phyloP scores from a whole-genome alignment of 2,113 vertebrate genomes.

The Forbesichthys agassizii region DNA sequence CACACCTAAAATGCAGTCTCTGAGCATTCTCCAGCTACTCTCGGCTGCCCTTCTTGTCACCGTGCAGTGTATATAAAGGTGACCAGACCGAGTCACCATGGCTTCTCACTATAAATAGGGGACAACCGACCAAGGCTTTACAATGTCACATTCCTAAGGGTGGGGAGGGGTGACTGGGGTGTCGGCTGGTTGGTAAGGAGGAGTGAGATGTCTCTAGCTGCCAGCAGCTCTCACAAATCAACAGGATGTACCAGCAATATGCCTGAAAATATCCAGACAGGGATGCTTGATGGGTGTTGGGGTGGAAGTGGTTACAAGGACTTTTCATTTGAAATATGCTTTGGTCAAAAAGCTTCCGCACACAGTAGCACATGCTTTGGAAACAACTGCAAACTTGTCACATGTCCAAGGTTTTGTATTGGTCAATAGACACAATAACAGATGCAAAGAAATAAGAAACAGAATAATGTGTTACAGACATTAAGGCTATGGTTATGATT shows the following conservation, averaged over 20 bases:
- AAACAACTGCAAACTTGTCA: no score
- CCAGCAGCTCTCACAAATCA: conserved; percentile 68
- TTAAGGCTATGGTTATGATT: background rate
- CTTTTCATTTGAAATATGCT: conserved; percentile 12
- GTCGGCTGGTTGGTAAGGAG: conserved; percentile 37
- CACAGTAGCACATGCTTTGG: background rate
- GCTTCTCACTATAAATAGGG: conserved; percentile 78
- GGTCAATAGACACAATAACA: no score
- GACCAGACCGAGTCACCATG: conserved; percentile 75
- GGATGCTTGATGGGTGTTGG: conserved; percentile 48
- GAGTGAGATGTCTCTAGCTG: conserved; percentile 66
- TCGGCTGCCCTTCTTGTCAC: conserved; percentile 33
- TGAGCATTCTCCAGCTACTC: conserved; percentile 8
- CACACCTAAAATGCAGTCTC: conserved; percentile 1
- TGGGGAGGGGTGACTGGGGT: conserved; percentile 43
- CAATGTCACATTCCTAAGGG: conserved; percentile 75
- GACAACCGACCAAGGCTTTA: conserved; percentile 67
- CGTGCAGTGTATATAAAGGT: conserved; percentile 67
- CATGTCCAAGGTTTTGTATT: no score
- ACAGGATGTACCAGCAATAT: conserved; percentile 61
- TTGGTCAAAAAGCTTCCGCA: background rate
- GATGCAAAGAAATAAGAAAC: no score
- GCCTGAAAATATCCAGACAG: conserved; percentile 55
- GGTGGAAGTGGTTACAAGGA: conserved; percentile 26
- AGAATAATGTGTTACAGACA: no score